These are phyloP conservation scores for Himantopus leucocephalus DNA, from an alignment of 2,113 vertebrate species.

Conservation along the genomic window DNA sequence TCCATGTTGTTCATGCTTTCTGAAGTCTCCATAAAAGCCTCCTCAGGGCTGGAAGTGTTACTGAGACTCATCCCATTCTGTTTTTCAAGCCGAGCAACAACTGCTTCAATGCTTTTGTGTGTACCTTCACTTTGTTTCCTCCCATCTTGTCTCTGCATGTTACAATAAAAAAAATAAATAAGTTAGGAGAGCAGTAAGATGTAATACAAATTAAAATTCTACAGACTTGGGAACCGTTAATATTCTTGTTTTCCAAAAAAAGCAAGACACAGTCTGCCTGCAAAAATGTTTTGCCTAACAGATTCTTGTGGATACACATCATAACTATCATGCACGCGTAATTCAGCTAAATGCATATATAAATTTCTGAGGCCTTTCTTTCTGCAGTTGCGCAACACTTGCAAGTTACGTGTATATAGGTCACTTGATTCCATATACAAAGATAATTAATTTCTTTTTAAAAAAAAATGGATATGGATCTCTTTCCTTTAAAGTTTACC, in stretches of 20 bases:
- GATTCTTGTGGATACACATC: not conserved
- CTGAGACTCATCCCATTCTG: slow-evolving; percentile 82
- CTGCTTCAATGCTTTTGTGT: slow-evolving; percentile 94
- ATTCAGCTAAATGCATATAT: not conserved
- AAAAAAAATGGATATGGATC: not conserved
- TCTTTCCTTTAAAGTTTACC: not conserved
- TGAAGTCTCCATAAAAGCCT: slow-evolving; percentile 77
- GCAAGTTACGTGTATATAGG: not conserved
- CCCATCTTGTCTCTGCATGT: slow-evolving; percentile 79
- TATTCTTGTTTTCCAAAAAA: not conserved
- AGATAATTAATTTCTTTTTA: not conserved
- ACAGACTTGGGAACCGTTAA: not conserved
- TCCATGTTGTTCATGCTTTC: slow-evolving; percentile 77
- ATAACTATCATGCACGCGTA: not conserved
- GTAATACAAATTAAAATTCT: not conserved
- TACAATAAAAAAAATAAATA: slow-evolving; percentile 37
- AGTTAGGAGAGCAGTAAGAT: not conserved
- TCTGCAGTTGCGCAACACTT: not conserved
- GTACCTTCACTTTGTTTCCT: slow-evolving; percentile 81
- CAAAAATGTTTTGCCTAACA: not conserved
- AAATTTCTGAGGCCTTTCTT: not conserved
- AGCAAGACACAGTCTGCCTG: not conserved
- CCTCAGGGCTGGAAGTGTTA: slow-evolving; percentile 74
- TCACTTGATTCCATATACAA: not conserved
- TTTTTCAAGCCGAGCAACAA: slow-evolving; percentile 91